These are phyloP conservation scores for Mugil cephalus DNA, from an alignment of 2,113 vertebrate species.

Conservation along the genomic window DNA sequence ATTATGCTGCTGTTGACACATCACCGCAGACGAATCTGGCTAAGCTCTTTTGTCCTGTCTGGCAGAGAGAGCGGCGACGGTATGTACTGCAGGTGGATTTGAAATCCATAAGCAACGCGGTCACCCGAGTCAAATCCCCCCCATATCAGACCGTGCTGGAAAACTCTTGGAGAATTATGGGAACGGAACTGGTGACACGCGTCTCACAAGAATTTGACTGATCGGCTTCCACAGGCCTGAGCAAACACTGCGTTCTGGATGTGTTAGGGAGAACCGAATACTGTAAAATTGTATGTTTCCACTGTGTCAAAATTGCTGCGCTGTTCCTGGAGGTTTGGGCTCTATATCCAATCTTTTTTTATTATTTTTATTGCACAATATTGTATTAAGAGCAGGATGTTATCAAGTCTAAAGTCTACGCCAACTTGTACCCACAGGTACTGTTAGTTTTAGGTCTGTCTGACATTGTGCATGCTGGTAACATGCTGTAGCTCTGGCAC, in stretches of 20 bases:
- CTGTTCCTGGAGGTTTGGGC: not conserved
- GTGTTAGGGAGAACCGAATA: not conserved
- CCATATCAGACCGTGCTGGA: constrained; percentile 32
- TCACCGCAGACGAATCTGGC: constrained; percentile 48
- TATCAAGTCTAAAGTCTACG: too few relatives aligned
- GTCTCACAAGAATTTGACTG: not conserved
- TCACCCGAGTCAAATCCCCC: constrained; percentile 32
- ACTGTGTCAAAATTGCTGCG: too few relatives aligned
- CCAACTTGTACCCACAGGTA: too few relatives aligned
- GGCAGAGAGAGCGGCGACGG: constrained; percentile 26
- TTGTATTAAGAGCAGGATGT: too few relatives aligned
- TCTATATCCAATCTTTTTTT: too few relatives aligned
- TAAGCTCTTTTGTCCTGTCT: constrained; percentile 64
- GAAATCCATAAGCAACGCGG: constrained; percentile 30
- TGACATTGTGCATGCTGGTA: too few relatives aligned
- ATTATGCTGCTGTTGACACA: constrained; percentile 39
- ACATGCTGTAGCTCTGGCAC: too few relatives aligned
- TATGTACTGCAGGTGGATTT: constrained; percentile 65
- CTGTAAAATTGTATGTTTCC: too few relatives aligned
- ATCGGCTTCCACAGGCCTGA: not conserved
- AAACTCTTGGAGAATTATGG: not conserved
- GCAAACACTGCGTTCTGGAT: not conserved
- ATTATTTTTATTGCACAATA: too few relatives aligned
- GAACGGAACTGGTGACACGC: not conserved
- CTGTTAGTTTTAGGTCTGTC: too few relatives aligned